Evolutionary conservation across 2,797 vertebrate genomes (phyloP).

Genomic region (Amphiprion clarkii): DNA sequence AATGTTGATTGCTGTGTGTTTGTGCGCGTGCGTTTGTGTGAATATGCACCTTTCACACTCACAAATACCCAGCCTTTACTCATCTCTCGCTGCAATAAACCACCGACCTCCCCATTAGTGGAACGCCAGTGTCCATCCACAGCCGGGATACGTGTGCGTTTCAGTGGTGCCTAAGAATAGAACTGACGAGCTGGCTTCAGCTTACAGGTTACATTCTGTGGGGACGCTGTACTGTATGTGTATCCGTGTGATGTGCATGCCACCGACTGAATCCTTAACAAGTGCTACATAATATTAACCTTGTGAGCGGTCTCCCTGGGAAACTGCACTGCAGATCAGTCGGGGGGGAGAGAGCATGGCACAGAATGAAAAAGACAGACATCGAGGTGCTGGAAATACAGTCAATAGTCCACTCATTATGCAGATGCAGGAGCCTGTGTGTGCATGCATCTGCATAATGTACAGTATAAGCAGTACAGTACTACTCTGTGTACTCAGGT

Average conservation of each 20-base stretch:
- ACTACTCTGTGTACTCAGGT: background rate
- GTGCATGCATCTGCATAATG: background rate
- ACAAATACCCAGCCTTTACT: constrained; percentile 39
- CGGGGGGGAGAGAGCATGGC: constrained; percentile 17
- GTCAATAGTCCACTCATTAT: constrained; percentile 14
- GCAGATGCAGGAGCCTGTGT: background rate
- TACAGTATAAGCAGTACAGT: background rate
- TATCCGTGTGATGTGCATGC: constrained; percentile 36
- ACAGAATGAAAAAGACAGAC: constrained; percentile 18
- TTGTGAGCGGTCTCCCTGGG: constrained; percentile 55
- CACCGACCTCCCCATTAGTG: constrained; percentile 13
- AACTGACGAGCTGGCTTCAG: constrained; percentile 50
- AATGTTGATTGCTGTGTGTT: constrained; percentile 71
- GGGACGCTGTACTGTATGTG: constrained; percentile 49
- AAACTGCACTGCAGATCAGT: constrained; percentile 38
- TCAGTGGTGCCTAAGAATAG: constrained; percentile 62
- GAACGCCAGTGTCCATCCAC: constrained; percentile 27
- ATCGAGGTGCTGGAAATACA: constrained; percentile 16
- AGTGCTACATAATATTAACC: constrained; percentile 71
- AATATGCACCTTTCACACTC: constrained; percentile 32
- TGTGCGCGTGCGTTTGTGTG: constrained; percentile 19
- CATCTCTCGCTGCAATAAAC: constrained; percentile 29
- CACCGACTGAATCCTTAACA: constrained; percentile 62
- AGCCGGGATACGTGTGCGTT: constrained; percentile 18
- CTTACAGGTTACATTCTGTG: constrained; percentile 65